Evolutionary conservation across 1,140 invertebrate genomes (phyloP), one percentile per base, ranked within the genome.

Genomic region (Elysia chlorotica): DNA sequence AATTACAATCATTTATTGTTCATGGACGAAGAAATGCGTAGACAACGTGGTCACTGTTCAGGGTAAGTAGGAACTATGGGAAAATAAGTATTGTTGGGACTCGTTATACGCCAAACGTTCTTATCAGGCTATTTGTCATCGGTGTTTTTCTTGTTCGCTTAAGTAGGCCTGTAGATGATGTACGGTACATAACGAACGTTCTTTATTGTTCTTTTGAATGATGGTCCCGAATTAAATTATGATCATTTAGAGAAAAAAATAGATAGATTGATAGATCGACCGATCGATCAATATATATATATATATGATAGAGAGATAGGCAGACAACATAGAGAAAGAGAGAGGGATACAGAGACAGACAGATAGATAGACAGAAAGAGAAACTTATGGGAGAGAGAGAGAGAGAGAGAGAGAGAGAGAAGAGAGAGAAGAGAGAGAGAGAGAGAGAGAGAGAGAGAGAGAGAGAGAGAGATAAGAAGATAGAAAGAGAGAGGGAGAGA

Each of bases 241-340:
- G 41, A 83, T 92, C 92, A 79, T 90, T 90, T 21, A 48, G 38
- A 35, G 35, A 37, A 19, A 68, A 31, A 2, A 56, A 10, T 53
- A 68, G 14, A 2, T 54, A 17, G 10, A 68, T 23, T 5, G 25
- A 56, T 17, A n/a, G 30, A 10, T 5, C n/a, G 28, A 53, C 30
- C 10, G n/a, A 38, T 6, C 33, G 37, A 3, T 54, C 2, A 5
- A 57, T 38, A 25, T 33, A 35, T 25, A 68, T 41, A 17, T 36
- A 36, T 3, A 68, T 36, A 10, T 53, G 62, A n/a, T 30, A 63
- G 31, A 23, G 54, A 23, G 10, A 62, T 66, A 63, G 48, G 38
- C 21, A 61, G 61, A 33, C 41, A 38, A 54, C 54, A 35, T 10
- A 48, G 35, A 19, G 48, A 33, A 41, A 70, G 31, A 25, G 63